Base-by-base conservation (phyloP, 2,888 invertebrate genomes). In the Lycocerus yunnanus region DNA sequence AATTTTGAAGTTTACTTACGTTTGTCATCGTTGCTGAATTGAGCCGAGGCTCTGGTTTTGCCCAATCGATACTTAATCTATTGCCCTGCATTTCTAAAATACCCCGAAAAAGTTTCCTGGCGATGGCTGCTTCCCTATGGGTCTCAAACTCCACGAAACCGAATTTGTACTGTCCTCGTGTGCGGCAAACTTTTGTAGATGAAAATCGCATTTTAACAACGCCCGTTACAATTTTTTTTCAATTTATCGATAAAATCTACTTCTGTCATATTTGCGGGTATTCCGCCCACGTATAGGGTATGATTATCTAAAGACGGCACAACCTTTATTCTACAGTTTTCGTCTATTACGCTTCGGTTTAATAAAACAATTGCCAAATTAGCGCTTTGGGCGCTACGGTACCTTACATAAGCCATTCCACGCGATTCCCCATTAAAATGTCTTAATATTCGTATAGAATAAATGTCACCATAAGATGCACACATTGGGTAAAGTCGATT, bases 371-470 rank as follows among this genome's bases (percentile, higher is more conserved):
- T 90, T 0, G 95, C 95, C 15, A 84, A 86, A 66, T 88, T 88
- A 0, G 95, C 95, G 3, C 21, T 24, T 2, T 24, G n/a, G n/a
- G n/a, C 92, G 90, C 1, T 86, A 84, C 4, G 87, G 84, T 89
- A 92, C n/a, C 91, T 91, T 0, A 94, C 93, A 85, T 95, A 97
- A 1, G 93, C 94, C 84, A 92, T 96, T 0, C 96, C 96, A 1
- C 96, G 88, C 81, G 93, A 95, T 0, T 90, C 90, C 0, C 95
- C 94, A 0, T 91, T 91, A 82, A 93, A 94, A 81, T 94, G 93
- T 90, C 96, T 92, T 95, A 96, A 96, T 8, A 96, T 86, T 0
- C 97, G 88, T 81, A 96, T 87, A 82, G 94, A 93, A 85, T 93
- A 93, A 58, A 96, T 90, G 18, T 88, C 89, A 0, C 95, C 96